phyloP scores from a whole-genome alignment of 2,113 vertebrate genomes.

The Coryphaenoides rupestris region DNA sequence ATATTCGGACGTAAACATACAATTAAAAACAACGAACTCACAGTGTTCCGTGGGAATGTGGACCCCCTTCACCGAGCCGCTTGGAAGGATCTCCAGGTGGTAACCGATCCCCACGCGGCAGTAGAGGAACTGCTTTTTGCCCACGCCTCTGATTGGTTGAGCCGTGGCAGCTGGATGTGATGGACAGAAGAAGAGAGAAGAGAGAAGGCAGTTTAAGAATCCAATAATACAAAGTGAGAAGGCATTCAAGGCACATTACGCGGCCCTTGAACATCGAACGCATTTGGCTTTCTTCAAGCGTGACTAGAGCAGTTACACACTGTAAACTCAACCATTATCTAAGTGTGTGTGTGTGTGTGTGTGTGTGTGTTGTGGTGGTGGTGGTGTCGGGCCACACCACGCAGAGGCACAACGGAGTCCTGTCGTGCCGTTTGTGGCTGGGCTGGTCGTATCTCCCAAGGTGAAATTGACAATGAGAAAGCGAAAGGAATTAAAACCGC shows the following conservation, averaged over 20 bases:
- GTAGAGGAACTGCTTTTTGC: conserved; percentile 61
- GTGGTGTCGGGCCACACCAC: neutral
- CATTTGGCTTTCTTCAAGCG: too few relatives aligned
- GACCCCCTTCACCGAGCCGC: conserved; percentile 54
- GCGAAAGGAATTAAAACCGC: neutral
- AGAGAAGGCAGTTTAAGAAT: too few relatives aligned
- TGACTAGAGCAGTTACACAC: too few relatives aligned
- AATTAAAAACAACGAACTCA: conserved; percentile 38
- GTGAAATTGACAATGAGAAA: neutral
- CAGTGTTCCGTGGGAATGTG: conserved; percentile 63
- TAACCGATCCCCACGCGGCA: conserved; percentile 70
- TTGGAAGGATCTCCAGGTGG: conserved; percentile 66
- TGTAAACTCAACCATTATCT: too few relatives aligned
- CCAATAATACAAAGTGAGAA: too few relatives aligned
- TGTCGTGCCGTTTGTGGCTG: neutral
- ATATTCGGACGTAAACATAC: too few relatives aligned
- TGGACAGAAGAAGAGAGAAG: neutral
- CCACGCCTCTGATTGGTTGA: conserved; percentile 24
- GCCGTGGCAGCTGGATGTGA: conserved; percentile 31
- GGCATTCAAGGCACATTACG: too few relatives aligned
- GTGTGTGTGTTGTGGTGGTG: too few relatives aligned
- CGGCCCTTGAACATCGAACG: too few relatives aligned
- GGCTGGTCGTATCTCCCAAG: conserved; percentile 6
- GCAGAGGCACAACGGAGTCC: neutral
- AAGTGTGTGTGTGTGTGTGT: too few relatives aligned